These are phyloP conservation scores for Drosophila sp. DNA, from an alignment of 1,140 invertebrate species.

Conservation along the genomic window DNA sequence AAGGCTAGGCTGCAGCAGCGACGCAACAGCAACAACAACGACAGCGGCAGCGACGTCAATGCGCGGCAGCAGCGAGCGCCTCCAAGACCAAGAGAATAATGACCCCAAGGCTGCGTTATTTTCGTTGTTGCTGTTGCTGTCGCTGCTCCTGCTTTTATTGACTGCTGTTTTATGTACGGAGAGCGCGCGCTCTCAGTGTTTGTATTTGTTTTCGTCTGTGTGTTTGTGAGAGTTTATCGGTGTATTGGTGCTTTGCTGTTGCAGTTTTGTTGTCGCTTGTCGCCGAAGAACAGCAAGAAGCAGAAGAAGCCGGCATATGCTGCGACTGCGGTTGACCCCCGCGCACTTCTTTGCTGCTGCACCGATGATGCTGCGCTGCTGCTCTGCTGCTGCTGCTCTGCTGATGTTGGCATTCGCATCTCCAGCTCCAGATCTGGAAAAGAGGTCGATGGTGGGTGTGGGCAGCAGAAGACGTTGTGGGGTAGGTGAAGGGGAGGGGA, in stretches of 20 bases:
- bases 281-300: constrained; percentile 64
- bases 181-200: constrained; percentile 57
- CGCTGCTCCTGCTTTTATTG: constrained; percentile 65
- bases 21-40: constrained; percentile 30
- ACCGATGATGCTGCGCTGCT: background rate
- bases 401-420: constrained; percentile 40
- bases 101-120: constrained; percentile 82
- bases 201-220: constrained; percentile 36
- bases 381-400: constrained; percentile 12
- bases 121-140: constrained; percentile 47
- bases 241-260: constrained; percentile 62
- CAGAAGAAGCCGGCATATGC: constrained; percentile 79
- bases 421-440: constrained; percentile 70
- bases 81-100: constrained; percentile 85
- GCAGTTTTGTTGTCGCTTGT: constrained; percentile 49
- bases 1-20: constrained; percentile 68
- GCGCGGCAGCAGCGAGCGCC: constrained; percentile 58
- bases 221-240: constrained; percentile 32
- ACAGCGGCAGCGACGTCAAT: constrained; percentile 57
- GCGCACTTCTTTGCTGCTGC: background rate
- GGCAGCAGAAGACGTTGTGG: constrained; percentile 21
- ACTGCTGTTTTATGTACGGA: constrained; percentile 72
- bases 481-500: background rate
- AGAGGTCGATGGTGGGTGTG: constrained; percentile 80
- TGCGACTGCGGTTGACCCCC: constrained; percentile 50